Evolutionary conservation across 2,888 invertebrate genomes (phyloP).

Genomic region (Athetis lepigone): DNA sequence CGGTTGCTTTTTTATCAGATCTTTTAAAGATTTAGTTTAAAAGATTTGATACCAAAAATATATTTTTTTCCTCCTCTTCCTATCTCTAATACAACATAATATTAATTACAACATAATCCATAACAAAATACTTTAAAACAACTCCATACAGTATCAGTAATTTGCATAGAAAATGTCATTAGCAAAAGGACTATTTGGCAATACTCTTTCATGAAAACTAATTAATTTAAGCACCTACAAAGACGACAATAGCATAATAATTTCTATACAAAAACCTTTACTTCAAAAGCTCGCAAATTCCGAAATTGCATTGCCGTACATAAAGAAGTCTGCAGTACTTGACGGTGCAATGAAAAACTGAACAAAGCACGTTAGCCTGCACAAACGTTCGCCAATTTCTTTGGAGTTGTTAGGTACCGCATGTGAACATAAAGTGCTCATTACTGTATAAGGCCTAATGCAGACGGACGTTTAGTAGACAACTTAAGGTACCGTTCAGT

Average conservation of each 20-base stretch:
- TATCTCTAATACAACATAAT: too few relatives aligned
- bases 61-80: too few relatives aligned
- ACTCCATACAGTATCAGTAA: too few relatives aligned
- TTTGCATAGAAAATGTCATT: neutral
- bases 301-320: constrained; percentile 36
- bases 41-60: too few relatives aligned
- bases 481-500: neutral
- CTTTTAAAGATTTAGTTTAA: too few relatives aligned
- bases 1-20: too few relatives aligned
- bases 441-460: constrained; percentile 65
- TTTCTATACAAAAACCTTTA: constrained; percentile 12
- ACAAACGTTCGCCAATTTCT: constrained; percentile 55
- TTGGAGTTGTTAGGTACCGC: constrained; percentile 48
- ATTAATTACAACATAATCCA: too few relatives aligned
- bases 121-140: too few relatives aligned
- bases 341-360: constrained; percentile 17
- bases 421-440: constrained; percentile 66
- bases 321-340: constrained; percentile 24
- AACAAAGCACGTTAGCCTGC: constrained; percentile 48
- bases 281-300: constrained; percentile 26
- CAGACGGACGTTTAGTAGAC: constrained; percentile 16
- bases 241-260: constrained; percentile 26
- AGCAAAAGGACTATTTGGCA: constrained; percentile 16
- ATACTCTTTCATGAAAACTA: constrained; percentile 21
- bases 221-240: constrained; percentile 37